These are phyloP conservation scores for Chalcis sispes DNA, from an alignment of 2,888 invertebrate genomes.

Conservation along the genomic window DNA sequence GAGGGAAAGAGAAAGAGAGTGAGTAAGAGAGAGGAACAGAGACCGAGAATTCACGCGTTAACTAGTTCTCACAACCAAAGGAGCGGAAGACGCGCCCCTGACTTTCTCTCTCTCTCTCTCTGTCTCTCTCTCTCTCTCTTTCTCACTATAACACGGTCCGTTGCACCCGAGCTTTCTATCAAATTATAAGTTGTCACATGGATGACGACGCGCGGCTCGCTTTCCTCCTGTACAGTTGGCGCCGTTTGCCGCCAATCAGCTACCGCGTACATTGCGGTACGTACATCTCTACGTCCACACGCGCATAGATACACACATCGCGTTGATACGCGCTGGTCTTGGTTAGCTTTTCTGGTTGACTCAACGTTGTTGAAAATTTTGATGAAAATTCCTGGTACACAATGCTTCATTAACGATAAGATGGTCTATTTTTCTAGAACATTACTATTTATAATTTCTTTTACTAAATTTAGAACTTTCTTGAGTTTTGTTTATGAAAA, in stretches of 20 bases:
- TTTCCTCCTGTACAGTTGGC: conserved; percentile 68
- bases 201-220: conserved; percentile 66
- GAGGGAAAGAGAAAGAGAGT: not conserved
- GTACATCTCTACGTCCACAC: not conserved
- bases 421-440: too few species aligned
- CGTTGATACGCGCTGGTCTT: too few species aligned
- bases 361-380: too few species aligned
- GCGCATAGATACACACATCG: not conserved
- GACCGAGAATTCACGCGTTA: conserved; percentile 27
- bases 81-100: conserved; percentile 25
- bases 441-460: too few species aligned
- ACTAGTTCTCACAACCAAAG: conserved; percentile 42
- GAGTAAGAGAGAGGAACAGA: too few species aligned
- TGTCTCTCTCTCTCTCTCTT: not conserved
- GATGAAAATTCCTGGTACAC: too few species aligned
- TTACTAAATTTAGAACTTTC: too few species aligned
- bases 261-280: conserved; percentile 17
- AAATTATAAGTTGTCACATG: conserved; percentile 72
- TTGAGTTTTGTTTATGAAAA: too few species aligned
- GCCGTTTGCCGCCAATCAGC: conserved; percentile 68
- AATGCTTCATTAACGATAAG: too few species aligned
- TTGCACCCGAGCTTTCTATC: conserved; percentile 66
- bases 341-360: too few species aligned
- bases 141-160: not conserved
- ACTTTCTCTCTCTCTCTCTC: not conserved